Evolutionary conservation across 2,113 vertebrate genomes (phyloP).

Genomic region (Xiphias gladius): DNA sequence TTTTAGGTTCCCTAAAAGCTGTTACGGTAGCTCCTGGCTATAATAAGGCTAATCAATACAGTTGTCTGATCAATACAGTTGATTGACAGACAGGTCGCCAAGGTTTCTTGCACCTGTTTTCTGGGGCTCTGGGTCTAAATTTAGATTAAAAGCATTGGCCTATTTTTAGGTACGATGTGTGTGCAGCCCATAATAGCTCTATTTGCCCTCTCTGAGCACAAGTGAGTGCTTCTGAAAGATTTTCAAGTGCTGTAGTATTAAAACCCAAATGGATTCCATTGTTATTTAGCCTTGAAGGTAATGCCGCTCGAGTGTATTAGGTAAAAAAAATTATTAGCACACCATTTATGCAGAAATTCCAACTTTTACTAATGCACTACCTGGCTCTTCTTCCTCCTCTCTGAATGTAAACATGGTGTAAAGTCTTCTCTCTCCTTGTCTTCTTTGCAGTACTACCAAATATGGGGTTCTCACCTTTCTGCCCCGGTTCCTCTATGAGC

Average conservation of each 20-base stretch:
- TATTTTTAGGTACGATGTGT: constrained; percentile 54
- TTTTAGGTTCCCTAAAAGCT: constrained; percentile 75
- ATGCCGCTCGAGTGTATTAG: constrained; percentile 9
- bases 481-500: constrained; percentile 98
- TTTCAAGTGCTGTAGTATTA: constrained; percentile 55
- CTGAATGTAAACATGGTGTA: constrained; percentile 4
- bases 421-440: neutral
- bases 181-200: constrained; percentile 32
- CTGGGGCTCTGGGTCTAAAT: constrained; percentile 63
- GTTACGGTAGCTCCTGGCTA: constrained; percentile 68
- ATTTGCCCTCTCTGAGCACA: constrained; percentile 36
- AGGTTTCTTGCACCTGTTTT: constrained; percentile 69
- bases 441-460: constrained; percentile 93
- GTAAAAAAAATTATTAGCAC: constrained; percentile 33
- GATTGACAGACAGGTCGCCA: constrained; percentile 69
- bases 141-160: constrained; percentile 47
- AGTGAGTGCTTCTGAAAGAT: constrained; percentile 60
- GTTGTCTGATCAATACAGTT: constrained; percentile 65
- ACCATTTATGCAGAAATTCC: constrained; percentile 44
- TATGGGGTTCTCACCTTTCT: constrained; percentile 98
- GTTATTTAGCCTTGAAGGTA: constrained; percentile 45
- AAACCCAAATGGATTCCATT: constrained; percentile 41
- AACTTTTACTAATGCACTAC: constrained; percentile 35
- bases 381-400: constrained; percentile 2
- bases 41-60: constrained; percentile 71